Evolutionary conservation across 2,888 invertebrate species (phyloP).

Genomic region (Synergus umbraculus): DNA sequence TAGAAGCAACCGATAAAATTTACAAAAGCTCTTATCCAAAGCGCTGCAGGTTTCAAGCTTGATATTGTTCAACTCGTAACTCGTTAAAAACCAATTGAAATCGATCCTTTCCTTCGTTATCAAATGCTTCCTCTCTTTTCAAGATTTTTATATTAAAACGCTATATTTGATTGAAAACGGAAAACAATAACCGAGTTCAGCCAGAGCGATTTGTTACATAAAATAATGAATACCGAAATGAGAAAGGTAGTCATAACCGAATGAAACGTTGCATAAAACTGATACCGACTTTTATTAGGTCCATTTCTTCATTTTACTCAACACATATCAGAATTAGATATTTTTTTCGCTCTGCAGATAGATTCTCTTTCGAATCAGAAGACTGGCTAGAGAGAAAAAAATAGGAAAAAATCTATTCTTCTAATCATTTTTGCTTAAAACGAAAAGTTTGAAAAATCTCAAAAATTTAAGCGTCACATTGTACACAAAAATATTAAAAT

Average conservation of each 20-base stretch:
- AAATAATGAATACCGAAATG: not conserved
- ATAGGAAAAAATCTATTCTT: too few species aligned
- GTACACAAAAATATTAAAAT: too few species aligned
- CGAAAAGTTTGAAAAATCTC: too few species aligned
- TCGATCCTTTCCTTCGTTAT: not conserved
- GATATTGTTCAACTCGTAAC: not conserved
- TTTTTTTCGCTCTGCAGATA: too few species aligned
- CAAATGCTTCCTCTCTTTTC: not conserved
- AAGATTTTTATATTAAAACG: not conserved
- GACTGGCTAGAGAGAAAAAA: too few species aligned
- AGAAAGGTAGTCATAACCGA: not conserved
- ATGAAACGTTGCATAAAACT: not conserved
- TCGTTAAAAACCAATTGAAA: not conserved
- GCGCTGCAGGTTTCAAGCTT: not conserved
- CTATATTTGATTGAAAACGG: constrained; percentile 13
- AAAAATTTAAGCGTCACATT: too few species aligned
- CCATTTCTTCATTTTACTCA: too few species aligned
- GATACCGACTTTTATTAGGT: not conserved
- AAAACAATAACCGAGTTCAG: not conserved
- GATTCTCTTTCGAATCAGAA: too few species aligned
- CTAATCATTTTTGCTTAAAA: too few species aligned
- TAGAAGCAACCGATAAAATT: constrained; percentile 22
- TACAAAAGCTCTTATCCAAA: constrained; percentile 1
- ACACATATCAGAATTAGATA: too few species aligned
- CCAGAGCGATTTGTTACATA: not conserved